Base-by-base conservation (phyloP, 2,797 vertebrate genomes). In the Sebastolobus altivelis region DNA sequence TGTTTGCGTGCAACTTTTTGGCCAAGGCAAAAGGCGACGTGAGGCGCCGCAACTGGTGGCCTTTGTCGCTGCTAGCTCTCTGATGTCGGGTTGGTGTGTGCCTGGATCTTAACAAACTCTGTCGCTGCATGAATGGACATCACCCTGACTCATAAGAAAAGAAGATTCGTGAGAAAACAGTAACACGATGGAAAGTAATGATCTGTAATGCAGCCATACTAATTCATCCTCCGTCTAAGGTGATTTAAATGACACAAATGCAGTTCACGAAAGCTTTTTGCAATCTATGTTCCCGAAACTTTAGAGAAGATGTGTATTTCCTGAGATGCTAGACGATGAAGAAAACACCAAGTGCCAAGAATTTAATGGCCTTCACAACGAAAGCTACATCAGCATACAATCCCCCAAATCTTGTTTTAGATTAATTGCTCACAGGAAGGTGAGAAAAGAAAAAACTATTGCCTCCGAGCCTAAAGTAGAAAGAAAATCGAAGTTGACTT, bases 401-500 rank as follows among this genome's bases (percentile, higher is more conserved):
- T 40, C 35, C 35, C 27, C 16, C 13, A 25, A 14, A 55, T 27
- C 3, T 59, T 25, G 12, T 66, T 27, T 61, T 35, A 5, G 13
- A 72, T 74, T 18, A 52, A 49, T 33, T 66, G 29, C 59, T 68
- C 70, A 74, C 12, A 78, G 55, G 18, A 68, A 56, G 62, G 67
- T 59, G 43, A 65, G 31, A 14, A 73, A 5, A 31, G 25, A 27
- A 60, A 72, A 72, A 82, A 37, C 1, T 14, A 63, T 65, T 25
- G 22, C 63, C 58, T 66, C 12, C 0, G 0, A 65, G 65, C 13
- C 16, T 27, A n/a, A 65, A 80, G 37, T 67, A 38, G 29, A 77
- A 63, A 75, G 25, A 52, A 74, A 80, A 72, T 65, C 4, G 0
- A 82, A 77, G 72, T 69, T 70, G 69, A 75, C 59, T 83, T 75